These are phyloP conservation scores for Vidua chalybeata DNA, from an alignment of 2,113 vertebrate species.

Conservation along the genomic window DNA sequence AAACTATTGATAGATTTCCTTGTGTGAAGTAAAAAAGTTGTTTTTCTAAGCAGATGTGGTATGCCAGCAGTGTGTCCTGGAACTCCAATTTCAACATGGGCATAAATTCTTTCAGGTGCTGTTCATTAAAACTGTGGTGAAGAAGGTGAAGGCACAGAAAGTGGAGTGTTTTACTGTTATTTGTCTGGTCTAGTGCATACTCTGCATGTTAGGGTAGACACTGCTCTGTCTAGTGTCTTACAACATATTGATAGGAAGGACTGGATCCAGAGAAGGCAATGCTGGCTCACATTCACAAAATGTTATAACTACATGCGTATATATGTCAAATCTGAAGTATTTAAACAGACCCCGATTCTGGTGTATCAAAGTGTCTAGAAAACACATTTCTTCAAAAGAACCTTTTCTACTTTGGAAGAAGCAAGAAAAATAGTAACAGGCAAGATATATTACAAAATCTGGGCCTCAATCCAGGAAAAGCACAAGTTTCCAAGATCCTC, in stretches of 20 bases:
- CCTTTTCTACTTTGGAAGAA: constrained; percentile 49
- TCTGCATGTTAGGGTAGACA: background rate
- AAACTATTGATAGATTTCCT: background rate
- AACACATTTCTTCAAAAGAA: constrained; percentile 45
- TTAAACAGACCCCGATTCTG: constrained; percentile 22
- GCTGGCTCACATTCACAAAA: background rate
- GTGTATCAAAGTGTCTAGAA: constrained; percentile 17
- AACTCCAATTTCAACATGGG: background rate
- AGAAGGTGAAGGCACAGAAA: background rate
- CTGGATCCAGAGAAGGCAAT: background rate
- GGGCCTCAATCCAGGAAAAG: constrained; percentile 57
- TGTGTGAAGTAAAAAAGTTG: background rate
- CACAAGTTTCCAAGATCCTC: constrained; percentile 55
- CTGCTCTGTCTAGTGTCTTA: background rate
- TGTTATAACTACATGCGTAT: background rate
- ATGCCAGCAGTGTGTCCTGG: background rate
- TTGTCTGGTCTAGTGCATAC: background rate
- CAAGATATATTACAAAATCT: constrained; percentile 61
- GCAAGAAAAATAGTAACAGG: constrained; percentile 52
- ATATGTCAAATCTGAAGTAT: constrained; percentile 16
- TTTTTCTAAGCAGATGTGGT: background rate
- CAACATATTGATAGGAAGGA: background rate
- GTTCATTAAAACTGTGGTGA: background rate
- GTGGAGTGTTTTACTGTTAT: background rate
- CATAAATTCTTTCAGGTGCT: background rate